A percentile compares a stretch with the other conserved stretches of the same genome.
phyloP scores from a whole-genome alignment of 2,888 invertebrate genomes.

The Agrilus biguttatus region DNA sequence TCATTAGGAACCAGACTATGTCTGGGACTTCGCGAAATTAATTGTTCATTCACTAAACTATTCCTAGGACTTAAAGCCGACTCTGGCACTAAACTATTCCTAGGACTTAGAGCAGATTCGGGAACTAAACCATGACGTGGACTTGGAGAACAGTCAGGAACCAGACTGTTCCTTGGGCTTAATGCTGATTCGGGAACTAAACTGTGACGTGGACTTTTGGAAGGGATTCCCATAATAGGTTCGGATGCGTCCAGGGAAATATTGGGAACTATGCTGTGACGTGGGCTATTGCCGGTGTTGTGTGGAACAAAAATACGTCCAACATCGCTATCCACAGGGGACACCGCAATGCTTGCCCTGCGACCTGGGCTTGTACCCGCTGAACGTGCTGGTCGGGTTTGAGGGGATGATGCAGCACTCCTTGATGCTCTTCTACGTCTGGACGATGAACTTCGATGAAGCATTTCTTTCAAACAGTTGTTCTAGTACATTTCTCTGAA shows the following conservation, averaged over 20 bases:
- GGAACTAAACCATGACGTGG: conserved; percentile 41
- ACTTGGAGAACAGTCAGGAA: conserved; percentile 41
- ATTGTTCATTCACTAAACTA: conserved; percentile 44
- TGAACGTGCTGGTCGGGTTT: conserved; percentile 37
- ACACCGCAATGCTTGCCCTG: conserved; percentile 29
- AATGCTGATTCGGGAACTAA: conserved; percentile 38
- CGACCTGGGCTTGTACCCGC: conserved; percentile 28
- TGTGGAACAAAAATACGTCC: conserved; percentile 19
- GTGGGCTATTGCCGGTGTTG: conserved; percentile 31
- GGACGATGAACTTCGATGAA: conserved; percentile 53
- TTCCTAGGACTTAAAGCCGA: conserved; percentile 38
- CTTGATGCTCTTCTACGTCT: conserved; percentile 51
- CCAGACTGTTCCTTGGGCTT: conserved; percentile 46
- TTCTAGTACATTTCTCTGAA: too few relatives aligned
- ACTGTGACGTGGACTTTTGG: conserved; percentile 35
- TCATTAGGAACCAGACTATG: conserved; percentile 47
- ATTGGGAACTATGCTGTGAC: conserved; percentile 29
- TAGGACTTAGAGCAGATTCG: conserved; percentile 40
- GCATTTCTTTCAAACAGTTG: conserved; percentile 29
- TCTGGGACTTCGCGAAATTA: conserved; percentile 29
- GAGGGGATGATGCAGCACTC: conserved; percentile 50
- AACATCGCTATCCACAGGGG: conserved; percentile 24
- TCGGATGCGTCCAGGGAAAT: conserved; percentile 30
- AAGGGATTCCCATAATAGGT: conserved; percentile 30
- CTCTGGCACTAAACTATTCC: conserved; percentile 45